Evolutionary conservation across 2,888 invertebrate species (phyloP).

Genomic region (Coremacera marginata): DNA sequence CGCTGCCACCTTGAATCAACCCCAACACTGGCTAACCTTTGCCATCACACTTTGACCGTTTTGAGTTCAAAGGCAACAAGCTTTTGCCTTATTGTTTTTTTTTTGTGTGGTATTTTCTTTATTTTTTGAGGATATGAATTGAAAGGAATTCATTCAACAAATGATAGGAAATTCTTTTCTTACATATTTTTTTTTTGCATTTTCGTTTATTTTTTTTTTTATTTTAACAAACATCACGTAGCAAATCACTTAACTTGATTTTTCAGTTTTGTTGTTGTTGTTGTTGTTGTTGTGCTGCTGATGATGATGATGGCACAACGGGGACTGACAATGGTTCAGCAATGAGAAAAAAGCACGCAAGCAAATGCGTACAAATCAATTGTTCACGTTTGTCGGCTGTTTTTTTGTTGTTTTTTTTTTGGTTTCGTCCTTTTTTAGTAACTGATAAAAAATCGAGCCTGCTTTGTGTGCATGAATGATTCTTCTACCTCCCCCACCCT

Average conservation of each 20-base stretch:
- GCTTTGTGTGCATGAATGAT: neutral
- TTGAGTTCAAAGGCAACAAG: neutral
- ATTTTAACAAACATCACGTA: slow-evolving; percentile 54
- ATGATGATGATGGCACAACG: slow-evolving; percentile 40
- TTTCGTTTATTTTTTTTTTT: neutral
- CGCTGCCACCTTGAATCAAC: neutral
- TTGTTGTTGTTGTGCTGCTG: slow-evolving; percentile 13
- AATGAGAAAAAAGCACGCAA: slow-evolving; percentile 47
- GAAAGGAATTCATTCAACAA: slow-evolving; percentile 33
- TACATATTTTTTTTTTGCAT: neutral
- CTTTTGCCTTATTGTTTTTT: neutral
- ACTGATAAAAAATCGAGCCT: neutral
- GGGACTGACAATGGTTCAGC: slow-evolving; percentile 37
- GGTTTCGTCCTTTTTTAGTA: neutral
- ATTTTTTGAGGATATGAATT: slow-evolving; percentile 12
- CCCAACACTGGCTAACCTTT: neutral
- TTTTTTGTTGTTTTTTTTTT: neutral
- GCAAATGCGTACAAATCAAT: slow-evolving; percentile 66
- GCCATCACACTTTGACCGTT: neutral
- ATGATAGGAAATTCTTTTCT: slow-evolving; percentile 29
- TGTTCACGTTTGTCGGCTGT: slow-evolving; percentile 53
- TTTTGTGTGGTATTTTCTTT: neutral
- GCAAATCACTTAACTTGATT: slow-evolving; percentile 57
- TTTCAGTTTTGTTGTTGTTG: slow-evolving; percentile 31
- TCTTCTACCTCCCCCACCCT: neutral